Conservation (phyloP, 1,140 invertebrate genomes). For the Musca domestica region DNA sequence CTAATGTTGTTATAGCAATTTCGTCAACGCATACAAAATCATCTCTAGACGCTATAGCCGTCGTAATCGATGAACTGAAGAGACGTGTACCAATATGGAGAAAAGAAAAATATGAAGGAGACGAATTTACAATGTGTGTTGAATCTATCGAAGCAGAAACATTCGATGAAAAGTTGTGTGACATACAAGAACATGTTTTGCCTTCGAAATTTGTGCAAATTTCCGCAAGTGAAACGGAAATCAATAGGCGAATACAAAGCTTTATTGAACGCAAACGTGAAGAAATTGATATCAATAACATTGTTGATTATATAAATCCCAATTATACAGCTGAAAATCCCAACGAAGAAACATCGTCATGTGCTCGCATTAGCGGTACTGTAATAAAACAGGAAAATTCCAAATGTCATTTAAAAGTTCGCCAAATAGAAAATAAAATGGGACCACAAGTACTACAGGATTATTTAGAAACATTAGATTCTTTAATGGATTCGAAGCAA, state of each 20-base stretch:
- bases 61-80: constrained; percentile 84
- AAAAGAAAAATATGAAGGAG: constrained; percentile 81
- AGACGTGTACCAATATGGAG: constrained; percentile 93
- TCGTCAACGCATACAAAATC: constrained; percentile 83
- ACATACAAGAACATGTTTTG: constrained; percentile 32
- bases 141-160: too few relatives aligned
- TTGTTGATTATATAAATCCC: constrained; percentile 63
- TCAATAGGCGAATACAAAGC: constrained; percentile 59
- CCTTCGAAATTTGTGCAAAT: constrained; percentile 60
- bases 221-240: constrained; percentile 57
- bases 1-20: constrained; percentile 86
- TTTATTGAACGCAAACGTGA: constrained; percentile 65
- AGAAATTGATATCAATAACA: constrained; percentile 65
- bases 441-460: too few relatives aligned
- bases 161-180: constrained; percentile 3
- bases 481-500: too few relatives aligned
- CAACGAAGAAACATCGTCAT: constrained; percentile 44
- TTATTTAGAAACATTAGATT: too few relatives aligned
- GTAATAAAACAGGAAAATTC: constrained; percentile 64
- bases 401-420: constrained; percentile 71
- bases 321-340: constrained; percentile 31
- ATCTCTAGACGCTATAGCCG: constrained; percentile 77
- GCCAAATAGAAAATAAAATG: neutral
- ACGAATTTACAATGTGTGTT: constrained; percentile 58
- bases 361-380: constrained; percentile 67